Evolutionary conservation across 2,797 vertebrate species (phyloP), one percentile per base, ranked within the genome.

Genomic region (Limosa lapponica): DNA sequence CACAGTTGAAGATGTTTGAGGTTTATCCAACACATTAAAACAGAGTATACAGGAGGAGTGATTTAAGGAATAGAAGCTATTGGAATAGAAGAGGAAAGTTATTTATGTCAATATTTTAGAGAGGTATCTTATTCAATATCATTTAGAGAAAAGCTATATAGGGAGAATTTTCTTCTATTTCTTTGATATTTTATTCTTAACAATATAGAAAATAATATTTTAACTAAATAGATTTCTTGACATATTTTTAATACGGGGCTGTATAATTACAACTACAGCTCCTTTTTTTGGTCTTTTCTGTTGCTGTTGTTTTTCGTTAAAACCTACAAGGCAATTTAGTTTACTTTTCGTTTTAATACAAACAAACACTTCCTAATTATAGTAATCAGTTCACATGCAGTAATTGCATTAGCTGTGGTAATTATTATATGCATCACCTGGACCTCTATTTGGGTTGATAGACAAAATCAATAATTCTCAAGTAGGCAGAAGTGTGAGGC

Each of bases 401-500:
- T 97, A 97, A 97, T 98, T 18, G 7, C 75, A 96, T 97, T 98
- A 97, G 73, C 90, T 96, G 73, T 94, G 94, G 91, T 98, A 97
- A 98, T 97, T 98, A 95, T 97, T 96, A 82, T 95, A 96, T 93
- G 70, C 93, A 95, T 98, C 95, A 98, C 96, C 90, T 97, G 88
- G 86, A 96, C 91, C 61, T 90, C 41, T 96, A 13, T 96, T 98
- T 97, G 87, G 95, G 96, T 96, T 97, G 97, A 97, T 89, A 94
- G 84, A 93, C 95, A 96, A 94, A 97, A 97, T 98, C 93, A 97
- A 95, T 97, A 97, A 96, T 96, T 97, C 89, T 98, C 91, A 96
- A 97, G 94, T 91, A 93, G 80, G 71, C 87, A 95, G 87, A 96
- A 97, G 58, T 82, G 77, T 96, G 93, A 94, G 81, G 87, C 83